Evolutionary conservation across 2,888 invertebrate species (phyloP).

Genomic region (Rhopalosiphum nymphaeae): DNA sequence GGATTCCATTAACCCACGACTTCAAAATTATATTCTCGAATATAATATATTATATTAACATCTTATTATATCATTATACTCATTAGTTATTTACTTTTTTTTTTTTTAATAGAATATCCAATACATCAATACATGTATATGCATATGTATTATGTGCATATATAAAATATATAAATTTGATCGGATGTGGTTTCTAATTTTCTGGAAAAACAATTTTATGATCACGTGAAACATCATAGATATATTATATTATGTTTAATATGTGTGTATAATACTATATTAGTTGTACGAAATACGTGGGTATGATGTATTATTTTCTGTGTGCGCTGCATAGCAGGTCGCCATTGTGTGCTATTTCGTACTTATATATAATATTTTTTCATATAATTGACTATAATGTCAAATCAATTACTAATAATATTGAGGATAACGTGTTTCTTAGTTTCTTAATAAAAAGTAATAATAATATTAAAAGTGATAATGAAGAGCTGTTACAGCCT

Average conservation of each 20-base stretch:
- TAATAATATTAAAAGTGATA: background rate
- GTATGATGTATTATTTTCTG: background rate
- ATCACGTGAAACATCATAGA: background rate
- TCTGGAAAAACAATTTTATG: conserved; percentile 6
- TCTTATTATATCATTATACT: background rate
- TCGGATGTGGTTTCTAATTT: conserved; percentile 4
- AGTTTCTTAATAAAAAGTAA: background rate
- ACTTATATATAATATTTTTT: background rate
- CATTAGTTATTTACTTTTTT: background rate
- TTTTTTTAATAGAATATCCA: background rate
- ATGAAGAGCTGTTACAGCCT: background rate
- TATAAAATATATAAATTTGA: background rate
- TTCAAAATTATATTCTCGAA: background rate
- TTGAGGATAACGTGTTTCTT: conserved; percentile 29
- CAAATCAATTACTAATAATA: conserved; percentile 15
- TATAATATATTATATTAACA: background rate
- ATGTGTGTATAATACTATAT: background rate
- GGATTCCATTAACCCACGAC: background rate
- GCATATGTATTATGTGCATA: background rate
- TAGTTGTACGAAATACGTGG: background rate
- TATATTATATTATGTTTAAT: background rate
- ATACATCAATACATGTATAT: background rate
- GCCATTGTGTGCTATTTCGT: background rate
- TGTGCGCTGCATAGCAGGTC: background rate
- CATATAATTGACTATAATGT: conserved; percentile 4